A percentile compares a stretch with the other conserved stretches of the same genome.
Conservation (phyloP, 30 jellyfish, hydroid and myxozoan species). For the Hydractinia symbiolongicarpus region DNA sequence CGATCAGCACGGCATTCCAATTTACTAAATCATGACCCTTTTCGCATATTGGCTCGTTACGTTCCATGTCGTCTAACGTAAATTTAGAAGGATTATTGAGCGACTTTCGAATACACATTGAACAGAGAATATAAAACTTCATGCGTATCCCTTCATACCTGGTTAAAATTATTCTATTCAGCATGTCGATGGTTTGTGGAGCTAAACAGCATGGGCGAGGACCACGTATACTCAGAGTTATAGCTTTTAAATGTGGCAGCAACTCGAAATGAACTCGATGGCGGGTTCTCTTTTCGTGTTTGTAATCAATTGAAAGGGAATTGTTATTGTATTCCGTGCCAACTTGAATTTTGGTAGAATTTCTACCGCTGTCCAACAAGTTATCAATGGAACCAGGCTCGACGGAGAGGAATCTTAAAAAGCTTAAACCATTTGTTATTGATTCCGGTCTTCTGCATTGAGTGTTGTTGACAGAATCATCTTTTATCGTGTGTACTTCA, state of each 20-base stretch:
- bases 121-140: conserved; percentile 17
- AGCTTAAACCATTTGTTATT: conserved; percentile 20
- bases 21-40: conserved; percentile 29
- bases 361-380: conserved; percentile 21
- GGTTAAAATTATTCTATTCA: conserved; percentile 33
- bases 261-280: conserved; percentile 39
- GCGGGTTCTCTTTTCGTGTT: background rate
- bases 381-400: conserved; percentile 27
- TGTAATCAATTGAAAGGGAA: conserved; percentile 1
- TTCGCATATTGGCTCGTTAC: conserved; percentile 22
- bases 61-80: conserved; percentile 12
- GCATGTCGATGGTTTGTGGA: conserved; percentile 33
- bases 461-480: background rate
- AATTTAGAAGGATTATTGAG: conserved; percentile 7
- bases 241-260: conserved; percentile 22
- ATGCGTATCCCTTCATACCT: conserved; percentile 8
- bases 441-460: background rate
- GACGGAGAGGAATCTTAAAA: conserved; percentile 29
- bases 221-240: conserved; percentile 34
- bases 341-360: conserved; percentile 7
- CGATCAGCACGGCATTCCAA: conserved; percentile 25
- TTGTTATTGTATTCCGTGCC: conserved; percentile 15
- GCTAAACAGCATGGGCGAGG: conserved; percentile 46
- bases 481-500: conserved; percentile 32
- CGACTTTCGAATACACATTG: conserved; percentile 23